Percentiles rank a stretch among this genome's conserved stretches.
Evolutionary conservation across 2,888 invertebrate species (phyloP).

Genomic region (Lepeophtheirus nordmannii): DNA sequence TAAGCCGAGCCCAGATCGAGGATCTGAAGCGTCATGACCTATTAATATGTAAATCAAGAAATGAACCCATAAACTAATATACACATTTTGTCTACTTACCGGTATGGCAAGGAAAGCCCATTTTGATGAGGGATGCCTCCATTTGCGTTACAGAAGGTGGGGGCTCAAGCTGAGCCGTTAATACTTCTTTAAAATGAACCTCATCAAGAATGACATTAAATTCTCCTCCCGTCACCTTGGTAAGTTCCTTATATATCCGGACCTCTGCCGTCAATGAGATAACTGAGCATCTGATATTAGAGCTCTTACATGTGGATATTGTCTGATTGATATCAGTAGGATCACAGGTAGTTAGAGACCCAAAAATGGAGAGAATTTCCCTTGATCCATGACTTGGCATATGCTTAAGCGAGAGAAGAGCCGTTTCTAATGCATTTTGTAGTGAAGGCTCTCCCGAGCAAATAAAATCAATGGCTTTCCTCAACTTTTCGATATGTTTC

Average conservation of each 20-base stretch:
- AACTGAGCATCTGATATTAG: constrained; percentile 74
- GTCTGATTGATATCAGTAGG: constrained; percentile 78
- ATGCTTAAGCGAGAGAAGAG: constrained; percentile 62
- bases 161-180: constrained; percentile 45
- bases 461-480: constrained; percentile 41
- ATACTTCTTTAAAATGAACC: constrained; percentile 40
- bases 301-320: constrained; percentile 44
- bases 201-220: constrained; percentile 76
- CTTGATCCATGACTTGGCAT: constrained; percentile 87
- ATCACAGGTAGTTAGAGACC: constrained; percentile 90
- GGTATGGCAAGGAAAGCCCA: constrained; percentile 81
- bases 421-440: constrained; percentile 84
- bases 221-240: constrained; percentile 67
- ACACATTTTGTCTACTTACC: constrained; percentile 26
- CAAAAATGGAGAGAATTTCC: constrained; percentile 78
- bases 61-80: not conserved
- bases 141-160: constrained; percentile 41
- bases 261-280: constrained; percentile 92
- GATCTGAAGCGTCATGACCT: constrained; percentile 20
- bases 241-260: constrained; percentile 58
- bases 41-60: not conserved
- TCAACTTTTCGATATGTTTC: constrained; percentile 6
- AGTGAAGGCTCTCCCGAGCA: constrained; percentile 85
- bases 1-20: constrained; percentile 28
- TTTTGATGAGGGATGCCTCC: constrained; percentile 70